Evolutionary conservation across 2,113 vertebrate species (phyloP), one percentile per base, ranked within the genome.

Genomic region (Carassius auratus): DNA sequence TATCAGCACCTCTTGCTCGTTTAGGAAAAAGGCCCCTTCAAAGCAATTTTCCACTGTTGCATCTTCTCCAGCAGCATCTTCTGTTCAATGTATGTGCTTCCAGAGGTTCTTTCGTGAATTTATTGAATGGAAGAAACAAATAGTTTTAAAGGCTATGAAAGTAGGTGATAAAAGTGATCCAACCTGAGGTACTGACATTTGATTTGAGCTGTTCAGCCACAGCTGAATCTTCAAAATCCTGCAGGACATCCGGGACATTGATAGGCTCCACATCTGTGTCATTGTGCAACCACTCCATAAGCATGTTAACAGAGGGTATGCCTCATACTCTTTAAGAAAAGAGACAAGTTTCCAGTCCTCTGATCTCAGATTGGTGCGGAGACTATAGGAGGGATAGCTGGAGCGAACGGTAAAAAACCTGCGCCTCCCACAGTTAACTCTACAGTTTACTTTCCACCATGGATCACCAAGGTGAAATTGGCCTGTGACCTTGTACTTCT

Each of bases 1-100:
- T 52, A 90, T 89, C 80, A 97, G 92, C 84, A 96, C 61, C 0
- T 83, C 79, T 5, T 93, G 76, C 7, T 5, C 4, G 14, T 52
- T 4, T 5, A 52, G 50, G 14, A 52, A 52, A 1, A 15, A 52
- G 0, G 0, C 1, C 13, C 50, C 50, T 15, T 15, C 50, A 52
- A 5, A 4, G 3, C 14, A 15, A 52, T 52, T 26, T 62, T 62
- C 61, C 57, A 59, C 57, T 52, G 50, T 15, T 52, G 50, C 50
- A 52, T 86, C 13, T 21, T 59, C 57, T 59, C 19, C 57, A 59
- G 19, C 57, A 59, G 57, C 61, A 12, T 26, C n/a, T 26, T 62
- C n/a, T 26, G n/a, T 62, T 62, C 61, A 62, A 62, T 62, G 10
- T 26, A 59, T 3, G 57, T 59, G 57, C 57, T 59, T 7, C 19